Conservation (phyloP, 2,797 vertebrate species). For the Macropodus opercularis region DNA sequence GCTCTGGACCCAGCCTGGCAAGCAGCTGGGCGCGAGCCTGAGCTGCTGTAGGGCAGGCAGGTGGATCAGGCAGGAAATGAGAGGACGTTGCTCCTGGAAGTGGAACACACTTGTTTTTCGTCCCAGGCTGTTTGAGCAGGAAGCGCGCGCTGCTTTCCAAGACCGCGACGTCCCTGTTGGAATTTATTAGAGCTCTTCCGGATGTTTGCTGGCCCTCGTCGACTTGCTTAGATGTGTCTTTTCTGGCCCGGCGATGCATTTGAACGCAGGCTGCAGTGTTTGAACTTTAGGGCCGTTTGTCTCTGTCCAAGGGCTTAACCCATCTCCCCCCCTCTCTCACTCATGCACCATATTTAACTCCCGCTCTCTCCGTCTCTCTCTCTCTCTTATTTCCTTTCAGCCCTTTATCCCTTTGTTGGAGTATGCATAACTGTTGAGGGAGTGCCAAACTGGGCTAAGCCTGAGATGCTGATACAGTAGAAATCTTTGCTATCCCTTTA, state of each 20-base stretch:
- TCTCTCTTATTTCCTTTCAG: constrained; percentile 43
- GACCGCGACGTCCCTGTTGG: constrained; percentile 37
- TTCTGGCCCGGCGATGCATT: constrained; percentile 56
- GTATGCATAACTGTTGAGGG: constrained; percentile 67
- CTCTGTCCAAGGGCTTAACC: constrained; percentile 61
- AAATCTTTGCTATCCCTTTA: constrained; percentile 79
- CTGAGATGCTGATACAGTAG: constrained; percentile 84
- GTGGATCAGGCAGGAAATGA: constrained; percentile 63
- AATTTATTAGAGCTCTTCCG: constrained; percentile 36
- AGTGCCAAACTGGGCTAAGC: constrained; percentile 68
- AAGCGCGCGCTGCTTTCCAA: constrained; percentile 31
- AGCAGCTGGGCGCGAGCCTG: constrained; percentile 52
- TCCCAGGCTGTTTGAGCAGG: constrained; percentile 57
- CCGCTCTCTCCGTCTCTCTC: constrained; percentile 35
- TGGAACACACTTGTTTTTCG: constrained; percentile 29
- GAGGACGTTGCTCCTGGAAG: constrained; percentile 53
- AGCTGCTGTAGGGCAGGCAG: constrained; percentile 35
- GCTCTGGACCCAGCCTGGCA: constrained; percentile 28
- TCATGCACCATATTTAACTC: constrained; percentile 9
- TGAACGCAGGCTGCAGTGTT: constrained; percentile 53
- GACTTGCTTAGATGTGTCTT: constrained; percentile 57
- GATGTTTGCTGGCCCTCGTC: constrained; percentile 55
- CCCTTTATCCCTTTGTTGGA: constrained; percentile 62
- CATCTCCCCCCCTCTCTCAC: constrained; percentile 33
- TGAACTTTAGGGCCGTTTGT: constrained; percentile 59